Conservation (phyloP, 1,140 invertebrate species). For the Drosophila dunni region DNA sequence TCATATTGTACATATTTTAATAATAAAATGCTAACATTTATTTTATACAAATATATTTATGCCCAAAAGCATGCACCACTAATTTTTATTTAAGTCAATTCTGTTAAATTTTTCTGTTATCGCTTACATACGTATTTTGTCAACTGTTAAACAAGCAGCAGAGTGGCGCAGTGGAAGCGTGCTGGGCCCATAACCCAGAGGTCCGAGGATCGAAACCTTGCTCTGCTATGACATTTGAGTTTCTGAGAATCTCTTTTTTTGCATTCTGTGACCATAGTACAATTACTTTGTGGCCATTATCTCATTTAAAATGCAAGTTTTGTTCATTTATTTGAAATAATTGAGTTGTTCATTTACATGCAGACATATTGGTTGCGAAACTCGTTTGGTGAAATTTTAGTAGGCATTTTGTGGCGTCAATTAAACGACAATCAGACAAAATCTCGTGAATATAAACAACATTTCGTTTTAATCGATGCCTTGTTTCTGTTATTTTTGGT, state of each 20-base stretch:
- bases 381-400: slow-evolving; percentile 24
- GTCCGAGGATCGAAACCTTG: slow-evolving; percentile 98
- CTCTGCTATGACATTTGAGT: slow-evolving; percentile 88
- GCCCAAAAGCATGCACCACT: too few species aligned
- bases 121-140: slow-evolving; percentile 4
- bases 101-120: neutral
- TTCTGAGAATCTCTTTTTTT: neutral
- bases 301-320: slow-evolving; percentile 28
- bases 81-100: neutral
- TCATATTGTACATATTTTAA: neutral
- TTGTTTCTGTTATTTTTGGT: slow-evolving; percentile 15
- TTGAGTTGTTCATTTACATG: slow-evolving; percentile 56
- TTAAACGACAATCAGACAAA: slow-evolving; percentile 19
- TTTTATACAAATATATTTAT: too few species aligned
- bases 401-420: slow-evolving; percentile 36
- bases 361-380: slow-evolving; percentile 1
- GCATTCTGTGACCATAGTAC: slow-evolving; percentile 39
- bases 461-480: slow-evolving; percentile 44
- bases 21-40: too few species aligned
- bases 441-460: slow-evolving; percentile 55
- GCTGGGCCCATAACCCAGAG: slow-evolving; percentile 99
- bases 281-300: slow-evolving; percentile 7
- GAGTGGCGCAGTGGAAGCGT: slow-evolving; percentile 99
- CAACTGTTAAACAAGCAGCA: slow-evolving; percentile 85
- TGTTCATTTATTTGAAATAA: slow-evolving; percentile 55